Evolutionary conservation across 1,140 invertebrate genomes (phyloP).

Genomic region (Bombus superbus): DNA sequence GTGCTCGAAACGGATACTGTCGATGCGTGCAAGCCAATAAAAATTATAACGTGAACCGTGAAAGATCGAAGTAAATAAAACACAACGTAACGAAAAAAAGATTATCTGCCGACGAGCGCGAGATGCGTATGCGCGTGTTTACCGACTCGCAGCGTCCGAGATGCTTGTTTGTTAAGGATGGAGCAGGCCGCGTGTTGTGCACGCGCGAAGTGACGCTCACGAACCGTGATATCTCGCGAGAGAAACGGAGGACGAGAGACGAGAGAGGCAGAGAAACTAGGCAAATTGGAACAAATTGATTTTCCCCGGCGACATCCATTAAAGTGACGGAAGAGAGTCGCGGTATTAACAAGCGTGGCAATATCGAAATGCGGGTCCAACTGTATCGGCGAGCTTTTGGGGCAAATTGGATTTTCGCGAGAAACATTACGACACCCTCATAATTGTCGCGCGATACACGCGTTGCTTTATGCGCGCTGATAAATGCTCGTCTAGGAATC

Average conservation of each 20-base stretch:
- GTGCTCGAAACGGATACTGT: constrained; percentile 30
- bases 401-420: constrained; percentile 50
- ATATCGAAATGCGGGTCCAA: constrained; percentile 40
- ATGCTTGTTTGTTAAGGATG: constrained; percentile 24
- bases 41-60: constrained; percentile 31
- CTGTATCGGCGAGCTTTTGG: constrained; percentile 28
- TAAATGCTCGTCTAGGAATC: background rate
- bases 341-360: constrained; percentile 51
- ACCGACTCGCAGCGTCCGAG: background rate
- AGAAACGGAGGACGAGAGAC: background rate
- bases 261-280: background rate
- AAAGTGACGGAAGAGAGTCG: constrained; percentile 52
- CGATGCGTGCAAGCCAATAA: constrained; percentile 23
- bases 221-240: background rate
- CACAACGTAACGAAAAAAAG: background rate
- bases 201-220: background rate
- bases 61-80: constrained; percentile 33
- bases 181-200: background rate
- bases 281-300: constrained; percentile 52
- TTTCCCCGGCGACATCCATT: constrained; percentile 47
- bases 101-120: too few relatives aligned
- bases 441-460: constrained; percentile 20
- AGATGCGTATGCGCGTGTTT: background rate
- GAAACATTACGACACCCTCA: constrained; percentile 42
- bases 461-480: background rate